Evolutionary conservation across 92 coral and sea anemone species (phyloP).

Genomic region (Porites divaricata): DNA sequence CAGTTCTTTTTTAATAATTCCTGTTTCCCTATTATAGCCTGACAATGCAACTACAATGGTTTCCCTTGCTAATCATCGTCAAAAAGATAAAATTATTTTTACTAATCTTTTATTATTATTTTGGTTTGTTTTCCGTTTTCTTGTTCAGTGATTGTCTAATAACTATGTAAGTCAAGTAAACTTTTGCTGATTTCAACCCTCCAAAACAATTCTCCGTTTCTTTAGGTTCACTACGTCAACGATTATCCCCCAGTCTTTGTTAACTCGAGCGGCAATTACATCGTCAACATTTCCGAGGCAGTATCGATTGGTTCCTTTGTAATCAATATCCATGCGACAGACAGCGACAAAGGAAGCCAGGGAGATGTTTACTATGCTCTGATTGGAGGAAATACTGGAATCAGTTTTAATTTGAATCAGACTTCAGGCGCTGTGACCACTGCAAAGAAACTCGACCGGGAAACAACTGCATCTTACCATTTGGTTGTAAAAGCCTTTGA

Average conservation of each 20-base stretch:
- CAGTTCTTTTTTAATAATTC: too few species aligned
- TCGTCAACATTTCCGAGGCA: constrained; percentile 55
- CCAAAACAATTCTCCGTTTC: neutral
- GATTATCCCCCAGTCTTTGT: constrained; percentile 72
- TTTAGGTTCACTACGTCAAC: constrained; percentile 74
- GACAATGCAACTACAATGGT: too few species aligned
- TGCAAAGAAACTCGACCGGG: constrained; percentile 71
- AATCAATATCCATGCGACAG: constrained; percentile 70
- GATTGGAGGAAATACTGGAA: constrained; percentile 64
- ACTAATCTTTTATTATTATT: too few species aligned
- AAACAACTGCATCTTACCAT: constrained; percentile 47
- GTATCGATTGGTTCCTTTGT: constrained; percentile 55
- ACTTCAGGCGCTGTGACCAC: constrained; percentile 73
- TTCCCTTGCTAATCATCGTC: too few species aligned
- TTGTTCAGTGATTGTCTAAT: too few species aligned
- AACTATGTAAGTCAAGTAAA: too few species aligned
- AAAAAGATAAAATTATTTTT: too few species aligned
- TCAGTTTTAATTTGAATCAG: constrained; percentile 64
- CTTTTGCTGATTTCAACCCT: too few species aligned
- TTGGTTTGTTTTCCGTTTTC: too few species aligned
- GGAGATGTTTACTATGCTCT: constrained; percentile 74
- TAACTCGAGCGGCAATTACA: constrained; percentile 48
- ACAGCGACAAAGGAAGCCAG: constrained; percentile 80
- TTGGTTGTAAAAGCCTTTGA: constrained; percentile 76
- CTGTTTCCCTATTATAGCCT: too few species aligned